Evolutionary conservation across 2,888 invertebrate genomes (phyloP), one percentile per base, ranked within the genome.

Genomic region (Ischnus inquisitorius): DNA sequence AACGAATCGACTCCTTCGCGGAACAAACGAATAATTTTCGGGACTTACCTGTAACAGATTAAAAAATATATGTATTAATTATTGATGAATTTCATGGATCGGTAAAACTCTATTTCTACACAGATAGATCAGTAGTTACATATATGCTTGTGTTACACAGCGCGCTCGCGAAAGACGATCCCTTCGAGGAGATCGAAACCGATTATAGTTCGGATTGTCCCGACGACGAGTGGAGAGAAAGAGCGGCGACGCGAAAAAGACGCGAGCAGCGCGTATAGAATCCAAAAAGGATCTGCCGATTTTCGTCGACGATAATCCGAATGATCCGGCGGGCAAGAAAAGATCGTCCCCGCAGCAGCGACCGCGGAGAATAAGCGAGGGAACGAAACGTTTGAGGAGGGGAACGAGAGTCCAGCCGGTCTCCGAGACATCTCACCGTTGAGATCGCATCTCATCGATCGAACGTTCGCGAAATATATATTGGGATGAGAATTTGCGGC

Each of bases 141-240:
- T 34, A 51, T 51, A 60, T 34, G 34, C 48, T 41, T 68, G 39
- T n/a, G 46, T 22, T 14, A 34, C 6, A 62, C 19, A 39, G 65
- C 67, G 41, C 39, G 72, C 71, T 85, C 72, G 81, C 79, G 83
- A 85, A 86, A 86, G 82, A 83, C 83, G 85, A 89, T 89, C 86
- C 86, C 86, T 83, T 83, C 86, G 86, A 82, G 64, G 83, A 88
- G 88, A 89, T 89, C 87, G 82, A 76, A 82, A 68, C 84, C 79
- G 85, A 88, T 87, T 83, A 84, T 72, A 79, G 77, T 74, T 28
- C 67, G 62, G 84, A 83, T 84, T 78, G 81, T 12, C 80, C 57
- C n/a, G 86, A 84, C 83, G 34, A 84, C n/a, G n/a, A n/a, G n/a
- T n/a, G 85, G 4, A 6, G 54, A 22, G 54, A 22, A 19, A 19